Evolutionary conservation across 2,113 vertebrate genomes (phyloP).

Genomic region (Nibea albiflora): DNA sequence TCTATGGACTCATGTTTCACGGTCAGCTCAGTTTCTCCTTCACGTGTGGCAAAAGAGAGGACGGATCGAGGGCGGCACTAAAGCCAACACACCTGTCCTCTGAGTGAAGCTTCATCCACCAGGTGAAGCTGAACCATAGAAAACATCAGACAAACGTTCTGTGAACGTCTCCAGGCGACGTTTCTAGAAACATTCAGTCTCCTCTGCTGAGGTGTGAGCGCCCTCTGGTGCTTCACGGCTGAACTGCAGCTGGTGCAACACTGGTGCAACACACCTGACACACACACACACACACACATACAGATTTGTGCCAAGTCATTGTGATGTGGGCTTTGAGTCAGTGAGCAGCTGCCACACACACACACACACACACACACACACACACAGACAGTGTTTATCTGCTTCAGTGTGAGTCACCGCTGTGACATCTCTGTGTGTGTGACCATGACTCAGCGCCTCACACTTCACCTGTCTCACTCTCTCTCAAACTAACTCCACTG

Average conservation of each 20-base stretch:
- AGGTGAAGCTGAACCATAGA: too few relatives aligned
- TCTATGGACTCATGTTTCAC: too few relatives aligned
- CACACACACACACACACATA: background rate
- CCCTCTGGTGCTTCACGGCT: slow-evolving; percentile 35
- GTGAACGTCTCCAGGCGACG: too few relatives aligned
- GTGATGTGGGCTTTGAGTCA: slow-evolving; percentile 54
- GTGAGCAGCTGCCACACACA: slow-evolving; percentile 5
- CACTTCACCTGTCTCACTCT: slow-evolving; percentile 8
- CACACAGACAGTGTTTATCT: background rate
- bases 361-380: background rate
- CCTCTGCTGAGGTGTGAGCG: background rate
- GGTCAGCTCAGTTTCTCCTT: too few relatives aligned
- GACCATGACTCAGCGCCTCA: slow-evolving; percentile 7
- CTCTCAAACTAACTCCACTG: background rate
- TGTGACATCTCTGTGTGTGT: background rate
- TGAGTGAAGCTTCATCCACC: too few relatives aligned
- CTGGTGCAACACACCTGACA: slow-evolving; percentile 39
- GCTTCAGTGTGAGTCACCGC: slow-evolving; percentile 46
- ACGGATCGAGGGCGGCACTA: too few relatives aligned
- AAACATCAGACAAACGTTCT: too few relatives aligned
- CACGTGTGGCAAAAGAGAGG: too few relatives aligned
- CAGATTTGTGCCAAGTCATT: slow-evolving; percentile 58
- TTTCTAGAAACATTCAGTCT: too few relatives aligned
- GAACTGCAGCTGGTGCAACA: slow-evolving; percentile 64
- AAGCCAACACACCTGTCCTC: too few relatives aligned